Conservation (phyloP, 2,888 invertebrate genomes). For the Osedax fenrisi region DNA sequence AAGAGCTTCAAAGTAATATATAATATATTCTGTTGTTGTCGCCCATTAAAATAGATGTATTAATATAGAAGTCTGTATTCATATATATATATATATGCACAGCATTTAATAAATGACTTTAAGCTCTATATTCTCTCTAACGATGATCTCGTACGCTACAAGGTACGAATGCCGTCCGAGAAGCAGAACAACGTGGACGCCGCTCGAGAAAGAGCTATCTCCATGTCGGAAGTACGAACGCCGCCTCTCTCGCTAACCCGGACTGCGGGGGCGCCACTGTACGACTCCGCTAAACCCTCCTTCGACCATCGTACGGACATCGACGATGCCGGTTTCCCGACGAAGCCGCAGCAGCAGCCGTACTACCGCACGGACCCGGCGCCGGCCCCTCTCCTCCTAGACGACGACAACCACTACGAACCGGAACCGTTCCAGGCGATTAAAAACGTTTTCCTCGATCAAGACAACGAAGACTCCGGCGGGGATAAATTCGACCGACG, state of each 20-base stretch:
- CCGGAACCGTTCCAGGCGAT: not conserved
- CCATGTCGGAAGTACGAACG: not conserved
- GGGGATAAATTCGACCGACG: not conserved
- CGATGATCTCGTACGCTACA: too few species aligned
- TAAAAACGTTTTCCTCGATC: not conserved
- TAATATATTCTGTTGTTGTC: too few species aligned
- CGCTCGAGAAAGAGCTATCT: not conserved
- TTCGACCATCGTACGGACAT: too few species aligned
- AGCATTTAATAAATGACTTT: too few species aligned
- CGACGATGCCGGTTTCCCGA: not conserved
- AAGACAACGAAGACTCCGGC: not conserved
- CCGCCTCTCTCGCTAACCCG: too few species aligned
- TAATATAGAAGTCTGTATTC: too few species aligned
- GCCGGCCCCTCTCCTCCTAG: not conserved
- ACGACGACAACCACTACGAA: not conserved
- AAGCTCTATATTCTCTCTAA: too few species aligned
- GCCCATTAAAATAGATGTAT: too few species aligned
- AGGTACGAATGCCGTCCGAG: not conserved
- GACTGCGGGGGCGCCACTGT: too few species aligned
- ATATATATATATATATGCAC: too few species aligned
- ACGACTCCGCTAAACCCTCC: too few species aligned
- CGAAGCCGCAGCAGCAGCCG: not conserved
- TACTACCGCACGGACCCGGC: not conserved
- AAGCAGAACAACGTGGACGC: not conserved
- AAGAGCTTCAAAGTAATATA: too few species aligned